These are phyloP conservation scores for Agrypnus murinus DNA, from an alignment of 2,888 invertebrate genomes.

Conservation along the genomic window DNA sequence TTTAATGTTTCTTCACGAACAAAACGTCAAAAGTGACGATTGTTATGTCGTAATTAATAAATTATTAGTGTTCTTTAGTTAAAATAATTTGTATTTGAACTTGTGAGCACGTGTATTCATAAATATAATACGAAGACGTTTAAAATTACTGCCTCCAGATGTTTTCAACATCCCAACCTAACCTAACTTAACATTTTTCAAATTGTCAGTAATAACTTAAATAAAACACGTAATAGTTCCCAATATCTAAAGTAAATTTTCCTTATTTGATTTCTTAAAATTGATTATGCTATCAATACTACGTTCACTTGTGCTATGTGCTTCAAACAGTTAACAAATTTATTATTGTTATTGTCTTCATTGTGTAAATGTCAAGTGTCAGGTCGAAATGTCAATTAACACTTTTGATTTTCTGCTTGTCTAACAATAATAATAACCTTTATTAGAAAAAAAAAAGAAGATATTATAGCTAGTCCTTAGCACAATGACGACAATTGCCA, in stretches of 20 bases:
- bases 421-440: slow-evolving; percentile 21
- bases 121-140: neutral
- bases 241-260: neutral
- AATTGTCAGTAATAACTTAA: neutral
- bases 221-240: too few relatives aligned
- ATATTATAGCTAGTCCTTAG: slow-evolving; percentile 1
- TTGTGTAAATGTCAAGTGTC: slow-evolving; percentile 29
- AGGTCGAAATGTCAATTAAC: slow-evolving; percentile 37
- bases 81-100: neutral
- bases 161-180: neutral
- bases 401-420: slow-evolving; percentile 23
- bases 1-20: neutral
- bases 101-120: neutral
- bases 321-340: slow-evolving; percentile 12
- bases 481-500: slow-evolving; percentile 74
- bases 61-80: slow-evolving; percentile 9
- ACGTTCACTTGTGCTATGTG: neutral
- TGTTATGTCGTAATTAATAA: slow-evolving; percentile 34
- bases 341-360: slow-evolving; percentile 28
- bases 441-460: neutral
- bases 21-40: slow-evolving; percentile 32
- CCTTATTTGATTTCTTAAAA: slow-evolving; percentile 9
- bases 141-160: neutral
- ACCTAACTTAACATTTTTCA: slow-evolving; percentile 1
- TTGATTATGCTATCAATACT: slow-evolving; percentile 1